A percentile compares a stretch with the other conserved stretches of the same genome.
Evolutionary conservation across 1,140 invertebrate genomes (phyloP).

Genomic region (Drosophila nikananu): DNA sequence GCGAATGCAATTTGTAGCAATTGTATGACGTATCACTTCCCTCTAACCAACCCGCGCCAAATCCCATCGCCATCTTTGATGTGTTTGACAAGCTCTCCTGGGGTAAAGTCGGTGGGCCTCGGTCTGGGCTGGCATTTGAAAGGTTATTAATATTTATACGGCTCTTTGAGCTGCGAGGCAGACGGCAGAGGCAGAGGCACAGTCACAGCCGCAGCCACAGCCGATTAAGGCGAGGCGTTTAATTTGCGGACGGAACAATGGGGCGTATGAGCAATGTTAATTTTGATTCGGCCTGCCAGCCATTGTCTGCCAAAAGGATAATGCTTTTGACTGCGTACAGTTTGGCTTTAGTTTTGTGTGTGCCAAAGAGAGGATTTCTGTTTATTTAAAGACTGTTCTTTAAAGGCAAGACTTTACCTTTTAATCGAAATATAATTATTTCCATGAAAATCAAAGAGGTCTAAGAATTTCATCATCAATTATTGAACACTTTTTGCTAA

Average conservation of each 20-base stretch:
- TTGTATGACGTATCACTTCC: slow-evolving; percentile 53
- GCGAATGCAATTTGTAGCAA: slow-evolving; percentile 82
- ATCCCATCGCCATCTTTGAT: slow-evolving; percentile 57
- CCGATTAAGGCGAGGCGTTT: slow-evolving; percentile 67
- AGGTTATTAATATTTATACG: slow-evolving; percentile 79
- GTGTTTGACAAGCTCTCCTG: slow-evolving; percentile 66
- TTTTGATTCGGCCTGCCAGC: slow-evolving; percentile 31
- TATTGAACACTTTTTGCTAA: neutral
- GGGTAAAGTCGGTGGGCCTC: slow-evolving; percentile 4
- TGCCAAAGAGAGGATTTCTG: neutral
- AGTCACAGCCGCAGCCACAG: slow-evolving; percentile 16
- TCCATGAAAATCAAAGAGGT: too few relatives aligned
- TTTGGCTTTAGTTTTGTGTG: slow-evolving; percentile 5
- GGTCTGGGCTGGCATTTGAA: slow-evolving; percentile 55
- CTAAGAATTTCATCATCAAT: too few relatives aligned
- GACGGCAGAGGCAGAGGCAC: slow-evolving; percentile 25
- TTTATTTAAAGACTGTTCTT: neutral
- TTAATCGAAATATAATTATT: neutral
- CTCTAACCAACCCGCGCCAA: neutral
- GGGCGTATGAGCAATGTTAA: slow-evolving; percentile 54
- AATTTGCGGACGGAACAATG: slow-evolving; percentile 52
- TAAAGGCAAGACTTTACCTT: neutral
- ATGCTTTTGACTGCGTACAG: slow-evolving; percentile 13
- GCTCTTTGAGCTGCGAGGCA: slow-evolving; percentile 49
- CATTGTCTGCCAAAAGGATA: slow-evolving; percentile 33